Base-by-base conservation (phyloP, 2,797 vertebrate genomes). In the Poecilia picta region DNA sequence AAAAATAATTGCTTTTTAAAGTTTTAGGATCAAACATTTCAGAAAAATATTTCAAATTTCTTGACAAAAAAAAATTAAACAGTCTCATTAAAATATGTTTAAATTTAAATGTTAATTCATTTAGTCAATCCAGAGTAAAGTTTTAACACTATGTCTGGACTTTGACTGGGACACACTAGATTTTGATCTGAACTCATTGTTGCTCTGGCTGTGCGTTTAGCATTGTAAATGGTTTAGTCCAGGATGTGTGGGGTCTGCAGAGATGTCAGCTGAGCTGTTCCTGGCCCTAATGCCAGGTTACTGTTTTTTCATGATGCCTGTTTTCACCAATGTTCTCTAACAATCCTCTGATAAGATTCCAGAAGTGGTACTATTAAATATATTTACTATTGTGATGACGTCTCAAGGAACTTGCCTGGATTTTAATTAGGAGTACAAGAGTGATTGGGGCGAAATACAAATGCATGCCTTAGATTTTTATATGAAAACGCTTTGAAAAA, bases 1-100 rank as follows among this genome's bases (percentile, higher is more conserved):
- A 28, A 73, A 5, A 39, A 51, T 23, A 51, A 64, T 18, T 64
- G 28, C 8, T 23, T 68, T 79, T 80, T 8, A 86, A 76, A 75
- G 0, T 43, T 79, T 47, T 12, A 45, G 39, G 43, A 49, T 72
- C 13, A 47, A 33, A 4, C 15, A n/a, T 77, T 70, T 76, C 0
- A 45, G 62, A 33, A 62, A 59, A 59, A 59, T 59, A 2, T 64
- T 62, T 62, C 5, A 28, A 6, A 62, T 55, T 55, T 31, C 5
- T n/a, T 62, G 28, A 53, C 15, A 18, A 31, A 62, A 53, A 62
- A 31, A 62, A 15, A 33, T 62, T 36, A 66, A 66, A 66, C 3
- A 66, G 33, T 39, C 1, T 71, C 25, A 2, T n/a, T 68, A 15
- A 71, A 71, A 71, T 20, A 25, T 43, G 1, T 45, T 45, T n/a